Evolutionary conservation across 2,888 invertebrate species (phyloP), one percentile per base, ranked within the genome.

Genomic region (Coleophora flavipennella): DNA sequence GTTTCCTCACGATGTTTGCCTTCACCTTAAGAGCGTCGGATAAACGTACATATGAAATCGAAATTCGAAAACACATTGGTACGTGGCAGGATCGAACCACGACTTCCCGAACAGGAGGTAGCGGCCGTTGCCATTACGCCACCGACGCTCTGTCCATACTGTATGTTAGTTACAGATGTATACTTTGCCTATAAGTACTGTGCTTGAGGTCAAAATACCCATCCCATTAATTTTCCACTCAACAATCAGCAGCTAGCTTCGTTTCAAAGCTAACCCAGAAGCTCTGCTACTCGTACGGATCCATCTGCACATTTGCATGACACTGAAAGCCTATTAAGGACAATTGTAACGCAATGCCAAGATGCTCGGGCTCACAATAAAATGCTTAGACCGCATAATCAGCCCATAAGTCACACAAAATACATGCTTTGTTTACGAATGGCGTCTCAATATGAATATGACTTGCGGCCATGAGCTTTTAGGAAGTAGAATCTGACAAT

Each of bases 251-350:
- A 33, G 25, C 10, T 25, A 45, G 46, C 54, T 53, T 51, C 52
- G 56, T 59, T 55, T 55, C 51, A 57, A 51, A 55, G 55, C 44
- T 62, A 58, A 60, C 67, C 60, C 54, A 60, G 56, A 64, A 20
- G 20, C 6, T 20, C 3, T 4, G 20, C 20, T 20, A 20, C 20
- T n/a, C n/a, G n/a, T n/a, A 57, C 58, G 44, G 51, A 67, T 67
- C 64, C 65, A 70, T 65, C 60, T 54, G 51, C 57, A 53, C 62
- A 72, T 72, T 68, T 70, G 57, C 70, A 71, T 74, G 67, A 68
- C 62, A 66, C 53, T 59, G 55, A 59, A 48, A 50, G 55, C 51
- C 55, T 59, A 61, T 74, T 72, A 59, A 53, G 57, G 60, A 61
- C 59, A 55, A 74, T 76, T 71, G 65, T 67, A 74, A 74, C 55